Base-by-base conservation (phyloP, 2,797 vertebrate genomes). In the Catharus ustulatus region DNA sequence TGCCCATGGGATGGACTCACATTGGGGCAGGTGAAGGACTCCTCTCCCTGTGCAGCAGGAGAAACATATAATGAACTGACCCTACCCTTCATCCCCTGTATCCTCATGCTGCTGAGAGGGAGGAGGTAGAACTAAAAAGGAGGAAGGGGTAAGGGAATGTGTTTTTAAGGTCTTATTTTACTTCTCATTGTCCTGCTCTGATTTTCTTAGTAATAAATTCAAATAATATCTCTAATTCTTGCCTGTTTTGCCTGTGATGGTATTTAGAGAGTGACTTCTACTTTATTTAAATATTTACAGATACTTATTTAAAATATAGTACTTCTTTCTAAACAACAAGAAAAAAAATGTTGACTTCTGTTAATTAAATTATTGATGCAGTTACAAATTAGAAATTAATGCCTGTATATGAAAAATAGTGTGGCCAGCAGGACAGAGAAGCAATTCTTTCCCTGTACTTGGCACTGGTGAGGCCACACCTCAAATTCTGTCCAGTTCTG, bases 61-160 rank as follows among this genome's bases (percentile, higher is more conserved):
- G 42, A 48, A 63, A n/a, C 14, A 38, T 38, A 5, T 27, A 19
- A 48, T 20, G 30, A 73, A 30, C 10, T 13, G 30, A 34, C 34
- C 42, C 34, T 34, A 24, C n/a, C 6, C 10, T 23, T 8, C 2
- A 40, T n/a, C 46, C 12, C 15, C 29, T 46, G 29, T 54, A 15
- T 62, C 38, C 11, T 4, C 54, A 23, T n/a, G n/a, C 20, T 63
- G 49, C 29, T 55, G 58, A 19, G 27, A 36, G n/a, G 10, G 4
- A 46, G 12, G 23, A 62, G 6, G 15, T 21, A n/a, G 48, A 54
- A 6, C 15, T 62, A 5, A 3, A 15, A 40, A n/a, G 23, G n/a
- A n/a, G 14, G 11, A 10, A 46, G 11, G 14, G 19, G 5, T 46
- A 6, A 10, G 23, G 23, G 3, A 54, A 46, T 1, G 3, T 27